Evolutionary conservation across 2,888 invertebrate genomes (phyloP).

Genomic region (Apomyelois bistriatella): DNA sequence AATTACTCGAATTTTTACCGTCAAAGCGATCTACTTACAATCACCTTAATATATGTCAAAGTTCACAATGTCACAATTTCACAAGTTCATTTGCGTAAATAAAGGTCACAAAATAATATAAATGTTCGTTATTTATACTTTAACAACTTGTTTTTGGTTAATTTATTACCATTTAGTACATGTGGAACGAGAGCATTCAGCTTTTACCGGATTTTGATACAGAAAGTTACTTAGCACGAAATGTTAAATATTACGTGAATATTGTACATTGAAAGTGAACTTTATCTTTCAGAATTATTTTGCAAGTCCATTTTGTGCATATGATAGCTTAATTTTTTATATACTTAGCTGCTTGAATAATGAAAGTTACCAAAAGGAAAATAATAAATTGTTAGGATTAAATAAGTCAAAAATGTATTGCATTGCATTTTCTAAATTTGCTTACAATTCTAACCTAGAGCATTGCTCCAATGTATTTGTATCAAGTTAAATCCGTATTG

Average conservation of each 20-base stretch:
- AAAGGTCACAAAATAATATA: constrained; percentile 12
- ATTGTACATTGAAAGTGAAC: not conserved
- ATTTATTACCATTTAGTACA: constrained; percentile 5
- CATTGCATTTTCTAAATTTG: too few relatives aligned
- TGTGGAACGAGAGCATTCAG: constrained; percentile 1
- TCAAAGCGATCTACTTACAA: constrained; percentile 14
- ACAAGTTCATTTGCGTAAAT: constrained; percentile 5
- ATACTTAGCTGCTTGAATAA: too few relatives aligned
- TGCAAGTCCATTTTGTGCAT: not conserved
- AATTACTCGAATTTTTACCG: constrained; percentile 9
- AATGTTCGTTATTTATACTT: constrained; percentile 11
- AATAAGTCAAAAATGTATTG: too few relatives aligned
- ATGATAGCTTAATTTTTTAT: not conserved
- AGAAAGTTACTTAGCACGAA: constrained; percentile 2
- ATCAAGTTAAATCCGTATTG: too few relatives aligned
- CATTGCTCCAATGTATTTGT: too few relatives aligned
- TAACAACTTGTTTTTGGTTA: constrained; percentile 8
- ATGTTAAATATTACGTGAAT: constrained; percentile 7
- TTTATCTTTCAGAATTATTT: not conserved
- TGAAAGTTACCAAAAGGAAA: too few relatives aligned
- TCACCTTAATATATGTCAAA: constrained; percentile 12
- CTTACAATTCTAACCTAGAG: too few relatives aligned
- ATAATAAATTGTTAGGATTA: too few relatives aligned
- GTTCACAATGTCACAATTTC: constrained; percentile 9
- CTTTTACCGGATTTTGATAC: constrained; percentile 9